Evolutionary conservation across 2,113 vertebrate species (phyloP).

Genomic region (Cephalopholis sonnerati): DNA sequence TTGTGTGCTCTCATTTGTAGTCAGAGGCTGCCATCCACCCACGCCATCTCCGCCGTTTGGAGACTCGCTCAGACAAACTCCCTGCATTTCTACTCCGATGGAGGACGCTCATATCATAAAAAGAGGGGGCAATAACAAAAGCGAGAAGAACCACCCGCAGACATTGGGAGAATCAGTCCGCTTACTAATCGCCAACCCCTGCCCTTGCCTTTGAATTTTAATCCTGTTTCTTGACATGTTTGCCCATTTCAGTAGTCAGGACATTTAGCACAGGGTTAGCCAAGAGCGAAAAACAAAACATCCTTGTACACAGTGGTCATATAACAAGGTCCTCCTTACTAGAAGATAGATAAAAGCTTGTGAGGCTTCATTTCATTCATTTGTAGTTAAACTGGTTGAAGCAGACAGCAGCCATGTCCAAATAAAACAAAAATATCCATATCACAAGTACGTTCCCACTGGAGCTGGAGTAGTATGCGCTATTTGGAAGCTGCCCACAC

Average conservation of each 20-base stretch:
- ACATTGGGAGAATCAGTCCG: constrained; percentile 35
- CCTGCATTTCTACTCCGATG: constrained; percentile 31
- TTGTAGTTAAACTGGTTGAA: not conserved
- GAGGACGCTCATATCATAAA: constrained; percentile 34
- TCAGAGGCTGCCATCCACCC: constrained; percentile 71
- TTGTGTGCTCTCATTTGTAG: constrained; percentile 77
- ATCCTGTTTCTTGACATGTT: constrained; percentile 52
- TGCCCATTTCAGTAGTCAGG: constrained; percentile 27
- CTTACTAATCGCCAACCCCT: constrained; percentile 60
- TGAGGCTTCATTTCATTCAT: not conserved
- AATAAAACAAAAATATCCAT: not conserved
- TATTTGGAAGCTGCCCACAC: not conserved
- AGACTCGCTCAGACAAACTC: constrained; percentile 51
- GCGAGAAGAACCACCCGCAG: constrained; percentile 19
- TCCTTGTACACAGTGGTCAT: constrained; percentile 4
- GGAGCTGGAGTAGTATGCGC: not conserved
- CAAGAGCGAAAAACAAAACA: constrained; percentile 25
- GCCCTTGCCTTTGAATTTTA: constrained; percentile 52
- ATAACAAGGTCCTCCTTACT: constrained; percentile 5
- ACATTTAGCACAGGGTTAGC: constrained; percentile 6
- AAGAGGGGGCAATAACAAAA: constrained; percentile 45
- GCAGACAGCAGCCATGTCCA: not conserved
- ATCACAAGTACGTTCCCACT: not conserved
- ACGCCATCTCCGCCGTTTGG: constrained; percentile 52
- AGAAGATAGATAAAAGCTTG: not conserved